These are phyloP conservation scores for Chaetophractus vellerosus DNA, from an alignment of 2,797 vertebrate species.

Conservation along the genomic window DNA sequence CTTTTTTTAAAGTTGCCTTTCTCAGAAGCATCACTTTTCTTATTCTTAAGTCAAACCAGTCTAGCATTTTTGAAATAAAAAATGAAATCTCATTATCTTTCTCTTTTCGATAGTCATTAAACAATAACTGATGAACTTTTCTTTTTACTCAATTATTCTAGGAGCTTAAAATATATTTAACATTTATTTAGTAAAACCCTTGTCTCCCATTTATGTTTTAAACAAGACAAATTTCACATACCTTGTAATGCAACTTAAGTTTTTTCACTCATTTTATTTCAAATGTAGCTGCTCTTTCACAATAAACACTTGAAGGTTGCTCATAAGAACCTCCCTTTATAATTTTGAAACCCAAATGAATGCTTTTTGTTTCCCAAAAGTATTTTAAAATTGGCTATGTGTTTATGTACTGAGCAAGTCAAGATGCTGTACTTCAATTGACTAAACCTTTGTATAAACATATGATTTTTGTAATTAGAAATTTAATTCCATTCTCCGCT, in stretches of 20 bases:
- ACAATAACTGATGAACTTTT: background rate
- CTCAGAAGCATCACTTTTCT: slow-evolving; percentile 12
- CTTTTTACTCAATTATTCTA: background rate
- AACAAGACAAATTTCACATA: slow-evolving; percentile 49
- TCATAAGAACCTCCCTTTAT: slow-evolving; percentile 57
- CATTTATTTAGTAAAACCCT: background rate
- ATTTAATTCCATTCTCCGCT: slow-evolving; percentile 37
- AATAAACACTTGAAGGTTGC: slow-evolving; percentile 64
- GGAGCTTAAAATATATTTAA: slow-evolving; percentile 21
- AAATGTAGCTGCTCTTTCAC: slow-evolving; percentile 49
- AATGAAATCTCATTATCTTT: slow-evolving; percentile 8
- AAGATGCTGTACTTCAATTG: background rate
- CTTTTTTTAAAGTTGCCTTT: background rate
- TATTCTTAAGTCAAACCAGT: slow-evolving; percentile 25
- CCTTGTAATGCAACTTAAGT: background rate
- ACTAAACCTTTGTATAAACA: slow-evolving; percentile 56
- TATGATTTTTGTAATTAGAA: slow-evolving; percentile 70
- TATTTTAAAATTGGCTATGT: slow-evolving; percentile 60
- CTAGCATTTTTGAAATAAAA: background rate
- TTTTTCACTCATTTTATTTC: slow-evolving; percentile 58
- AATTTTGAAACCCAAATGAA: slow-evolving; percentile 47
- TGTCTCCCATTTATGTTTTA: slow-evolving; percentile 10
- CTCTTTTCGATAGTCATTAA: slow-evolving; percentile 26
- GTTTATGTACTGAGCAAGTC: slow-evolving; percentile 55
- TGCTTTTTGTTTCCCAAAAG: slow-evolving; percentile 51